Evolutionary conservation across 2,888 invertebrate genomes (phyloP).

Genomic region (Deilephila elpenor): DNA sequence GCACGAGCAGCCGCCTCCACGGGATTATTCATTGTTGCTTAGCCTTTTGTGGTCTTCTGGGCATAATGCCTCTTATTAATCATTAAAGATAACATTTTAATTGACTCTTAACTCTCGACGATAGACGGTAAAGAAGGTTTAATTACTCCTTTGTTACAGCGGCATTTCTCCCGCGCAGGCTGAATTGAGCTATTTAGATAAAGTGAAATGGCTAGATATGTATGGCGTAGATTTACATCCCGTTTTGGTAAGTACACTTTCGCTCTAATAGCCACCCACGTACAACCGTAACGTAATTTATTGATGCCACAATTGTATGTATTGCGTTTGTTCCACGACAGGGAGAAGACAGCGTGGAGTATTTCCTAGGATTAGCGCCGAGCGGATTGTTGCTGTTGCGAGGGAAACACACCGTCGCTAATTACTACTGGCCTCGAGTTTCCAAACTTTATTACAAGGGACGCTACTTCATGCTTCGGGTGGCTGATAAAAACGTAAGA

Average conservation of each 20-base stretch:
- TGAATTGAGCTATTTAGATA: constrained; percentile 97
- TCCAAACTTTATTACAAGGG: constrained; percentile 98
- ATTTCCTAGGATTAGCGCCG: constrained; percentile 97
- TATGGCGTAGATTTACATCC: constrained; percentile 99
- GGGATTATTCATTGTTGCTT: constrained; percentile 66
- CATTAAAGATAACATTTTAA: constrained; percentile 63
- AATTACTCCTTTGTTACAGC: constrained; percentile 76
- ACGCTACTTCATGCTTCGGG: constrained; percentile 97
- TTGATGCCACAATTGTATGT: constrained; percentile 8
- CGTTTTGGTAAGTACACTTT: constrained; percentile 90
- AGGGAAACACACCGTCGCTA: constrained; percentile 98
- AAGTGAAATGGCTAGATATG: constrained; percentile 99
- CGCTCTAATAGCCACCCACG: constrained; percentile 26
- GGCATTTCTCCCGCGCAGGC: constrained; percentile 96
- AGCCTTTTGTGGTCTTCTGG: constrained; percentile 59
- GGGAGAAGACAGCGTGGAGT: constrained; percentile 98
- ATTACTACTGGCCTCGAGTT: constrained; percentile 99
- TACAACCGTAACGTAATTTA: constrained; percentile 15
- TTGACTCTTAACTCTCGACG: constrained; percentile 50
- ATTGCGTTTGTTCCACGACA: constrained; percentile 63
- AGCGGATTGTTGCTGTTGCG: constrained; percentile 97
- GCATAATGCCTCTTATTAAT: constrained; percentile 61
- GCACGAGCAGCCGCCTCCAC: constrained; percentile 41
- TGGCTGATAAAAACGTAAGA: constrained; percentile 97
- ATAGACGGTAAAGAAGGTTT: constrained; percentile 39